Evolutionary conservation across 2,888 invertebrate genomes (phyloP).

Genomic region (Drosophila niveifrons): DNA sequence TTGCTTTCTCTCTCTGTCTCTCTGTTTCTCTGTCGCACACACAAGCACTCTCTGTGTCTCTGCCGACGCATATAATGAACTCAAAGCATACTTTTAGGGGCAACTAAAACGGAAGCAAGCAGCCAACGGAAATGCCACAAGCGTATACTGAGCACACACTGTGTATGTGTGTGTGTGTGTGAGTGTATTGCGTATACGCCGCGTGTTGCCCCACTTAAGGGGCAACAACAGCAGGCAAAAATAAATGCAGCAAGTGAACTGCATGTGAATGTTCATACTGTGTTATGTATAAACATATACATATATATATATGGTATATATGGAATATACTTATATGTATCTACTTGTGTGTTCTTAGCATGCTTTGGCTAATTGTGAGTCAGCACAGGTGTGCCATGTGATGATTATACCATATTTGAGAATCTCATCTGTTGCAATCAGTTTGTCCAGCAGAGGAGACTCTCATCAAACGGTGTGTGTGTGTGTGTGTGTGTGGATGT

Average conservation of each 20-base stretch:
- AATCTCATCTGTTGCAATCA: conserved; percentile 12
- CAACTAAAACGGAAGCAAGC: conserved; percentile 28
- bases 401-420: conserved; percentile 16
- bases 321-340: not conserved
- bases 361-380: conserved; percentile 31
- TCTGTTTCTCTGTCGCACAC: not conserved
- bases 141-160: conserved; percentile 1
- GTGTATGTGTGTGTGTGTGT: not conserved
- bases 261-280: not conserved
- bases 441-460: conserved; percentile 15
- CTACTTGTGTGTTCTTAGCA: not conserved
- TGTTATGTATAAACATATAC: not conserved
- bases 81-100: conserved; percentile 55
- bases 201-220: conserved; percentile 38
- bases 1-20: not conserved
- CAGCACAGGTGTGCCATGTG: conserved; percentile 18
- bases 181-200: conserved; percentile 32
- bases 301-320: not conserved
- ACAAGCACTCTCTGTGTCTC: not conserved
- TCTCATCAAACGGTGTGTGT: conserved; percentile 3
- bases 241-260: conserved; percentile 32
- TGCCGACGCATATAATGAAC: conserved; percentile 24
- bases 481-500: not conserved
- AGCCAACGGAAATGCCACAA: conserved; percentile 30
- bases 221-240: conserved; percentile 23